A percentile compares a stretch with the other conserved stretches of the same genome.
Conservation (phyloP, 2,797 vertebrate genomes). For the Neoniphon sammara region DNA sequence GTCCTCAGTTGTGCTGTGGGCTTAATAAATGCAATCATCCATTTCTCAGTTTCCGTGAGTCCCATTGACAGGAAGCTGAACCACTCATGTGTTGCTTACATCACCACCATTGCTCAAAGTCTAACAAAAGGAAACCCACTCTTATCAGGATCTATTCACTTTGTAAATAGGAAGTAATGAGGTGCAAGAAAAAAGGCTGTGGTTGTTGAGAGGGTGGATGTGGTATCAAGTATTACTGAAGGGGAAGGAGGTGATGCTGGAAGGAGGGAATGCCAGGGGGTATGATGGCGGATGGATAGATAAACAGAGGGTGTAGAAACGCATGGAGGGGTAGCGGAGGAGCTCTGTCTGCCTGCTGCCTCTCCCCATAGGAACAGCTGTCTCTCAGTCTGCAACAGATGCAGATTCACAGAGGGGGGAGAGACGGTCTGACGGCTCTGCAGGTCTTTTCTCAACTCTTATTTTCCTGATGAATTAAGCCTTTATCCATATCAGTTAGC, state of each 20-base stretch:
- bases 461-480: slow-evolving; percentile 32
- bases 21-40: neutral
- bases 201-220: slow-evolving; percentile 19
- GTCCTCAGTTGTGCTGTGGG: neutral
- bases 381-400: slow-evolving; percentile 77
- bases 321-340: slow-evolving; percentile 40
- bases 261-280: slow-evolving; percentile 24
- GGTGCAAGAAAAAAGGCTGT: slow-evolving; percentile 47
- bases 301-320: slow-evolving; percentile 53
- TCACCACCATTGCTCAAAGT: neutral
- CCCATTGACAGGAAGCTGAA: neutral
- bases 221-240: neutral
- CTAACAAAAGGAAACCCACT: slow-evolving; percentile 14
- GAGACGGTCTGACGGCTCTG: slow-evolving; percentile 49
- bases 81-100: neutral
- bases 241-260: neutral
- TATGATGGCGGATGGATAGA: slow-evolving; percentile 60
- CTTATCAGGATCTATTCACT: slow-evolving; percentile 10
- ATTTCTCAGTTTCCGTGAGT: neutral
- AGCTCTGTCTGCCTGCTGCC: slow-evolving; percentile 74
- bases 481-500: slow-evolving; percentile 18
- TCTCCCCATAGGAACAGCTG: slow-evolving; percentile 81
- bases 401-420: slow-evolving; percentile 72
- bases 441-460: slow-evolving; percentile 35
- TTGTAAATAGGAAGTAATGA: slow-evolving; percentile 51